Base-by-base conservation (phyloP, 2,797 vertebrate species). In the Brotula barbata region DNA sequence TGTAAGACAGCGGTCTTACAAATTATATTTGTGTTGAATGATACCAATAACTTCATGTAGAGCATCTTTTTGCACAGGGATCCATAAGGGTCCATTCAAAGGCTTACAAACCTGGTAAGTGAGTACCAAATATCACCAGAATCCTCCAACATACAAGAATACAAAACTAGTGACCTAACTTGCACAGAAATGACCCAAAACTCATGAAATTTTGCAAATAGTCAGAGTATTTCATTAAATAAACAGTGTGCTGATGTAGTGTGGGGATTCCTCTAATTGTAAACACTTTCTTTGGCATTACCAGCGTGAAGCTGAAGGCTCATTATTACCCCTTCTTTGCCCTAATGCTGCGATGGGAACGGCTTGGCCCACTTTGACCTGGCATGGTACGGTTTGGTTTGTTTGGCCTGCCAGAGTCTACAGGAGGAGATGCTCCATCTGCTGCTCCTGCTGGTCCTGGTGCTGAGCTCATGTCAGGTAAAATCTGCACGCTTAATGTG, bases 401-500 rank as follows among this genome's bases (percentile, higher is more conserved):
- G 89, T 82, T 89, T 89, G 68, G 9, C 69, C 68, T 55, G 57
- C 58, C 73, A 90, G 89, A 91, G 64, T 75, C 88, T 43, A 73
- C 87, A 55, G 89, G 90, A 85, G 81, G 93, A 85, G 94, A 97
- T 20, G 73, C 93, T 73, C 90, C 94, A 73, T 85, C 92, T 58
- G 85, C 93, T 64, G 79, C 92, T 66, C 90, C 87, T 15, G 69
- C 93, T 66, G 93, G 92, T 78, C 92, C 88, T 2, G 83, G 94
- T 73, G 94, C 94, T 78, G 95, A 98, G 82, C 92, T 99, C 75
- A 94, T 98, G 91, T 93, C 95, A 90, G 97, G 96, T 99, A 95
- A 91, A 37, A 58, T 58, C 77, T 69, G 66, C 66, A 82, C 60
- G 61, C 8, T 3, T n/a, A 6, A 16, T 42, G 48, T 57, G 31